Conservation (phyloP, 2,888 invertebrate genomes). For the Synanthedon formicaeformis region DNA sequence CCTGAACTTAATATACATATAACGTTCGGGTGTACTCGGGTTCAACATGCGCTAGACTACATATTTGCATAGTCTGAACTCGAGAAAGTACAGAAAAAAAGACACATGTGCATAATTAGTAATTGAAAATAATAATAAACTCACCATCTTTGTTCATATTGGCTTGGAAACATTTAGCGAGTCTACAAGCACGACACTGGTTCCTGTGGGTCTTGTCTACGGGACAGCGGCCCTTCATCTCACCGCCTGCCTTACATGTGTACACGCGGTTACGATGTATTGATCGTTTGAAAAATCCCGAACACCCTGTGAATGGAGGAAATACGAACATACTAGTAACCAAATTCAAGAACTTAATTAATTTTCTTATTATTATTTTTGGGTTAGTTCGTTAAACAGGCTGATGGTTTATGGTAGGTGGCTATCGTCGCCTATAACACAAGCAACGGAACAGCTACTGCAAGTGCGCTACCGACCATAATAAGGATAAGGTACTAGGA, state of each 20-base stretch:
- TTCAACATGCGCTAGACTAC: not conserved
- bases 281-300: slow-evolving; percentile 95
- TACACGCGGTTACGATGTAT: slow-evolving; percentile 96
- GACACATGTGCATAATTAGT: not conserved
- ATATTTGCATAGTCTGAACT: not conserved
- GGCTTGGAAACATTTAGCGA: slow-evolving; percentile 95
- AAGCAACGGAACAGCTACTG: no score
- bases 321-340: no score
- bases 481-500: no score
- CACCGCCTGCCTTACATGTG: slow-evolving; percentile 96
- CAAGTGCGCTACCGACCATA: no score
- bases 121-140: slow-evolving; percentile 27
- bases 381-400: no score
- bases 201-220: slow-evolving; percentile 97
- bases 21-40: no score
- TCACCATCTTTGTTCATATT: slow-evolving; percentile 99
- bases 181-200: slow-evolving; percentile 95
- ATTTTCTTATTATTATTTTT: no score
- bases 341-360: no score
- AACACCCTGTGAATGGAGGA: slow-evolving; percentile 78
- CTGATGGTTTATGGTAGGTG: no score
- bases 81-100: not conserved
- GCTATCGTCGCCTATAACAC: no score
- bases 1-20: no score
- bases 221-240: slow-evolving; percentile 91